These are phyloP conservation scores for Tryphoninae sp. DNA, from an alignment of 2,888 invertebrate genomes.

Conservation along the genomic window DNA sequence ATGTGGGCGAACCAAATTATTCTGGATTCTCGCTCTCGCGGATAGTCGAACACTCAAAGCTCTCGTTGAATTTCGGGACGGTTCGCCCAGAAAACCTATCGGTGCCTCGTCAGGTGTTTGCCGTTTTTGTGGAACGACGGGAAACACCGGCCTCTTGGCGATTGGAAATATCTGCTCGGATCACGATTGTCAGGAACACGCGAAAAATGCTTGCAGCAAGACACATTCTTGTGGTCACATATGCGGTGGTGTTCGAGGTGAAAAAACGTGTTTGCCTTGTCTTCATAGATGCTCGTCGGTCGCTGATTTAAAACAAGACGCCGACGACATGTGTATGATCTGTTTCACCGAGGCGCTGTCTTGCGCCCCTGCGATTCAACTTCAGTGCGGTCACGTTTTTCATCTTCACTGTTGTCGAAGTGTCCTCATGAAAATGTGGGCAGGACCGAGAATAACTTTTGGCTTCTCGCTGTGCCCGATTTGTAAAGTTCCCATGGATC, in stretches of 20 bases:
- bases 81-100: slow-evolving; percentile 83
- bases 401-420: slow-evolving; percentile 95
- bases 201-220: slow-evolving; percentile 91
- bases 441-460: slow-evolving; percentile 97
- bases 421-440: slow-evolving; percentile 94
- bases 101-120: slow-evolving; percentile 87
- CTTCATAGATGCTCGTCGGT: slow-evolving; percentile 89
- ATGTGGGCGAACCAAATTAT: slow-evolving; percentile 96
- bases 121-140: slow-evolving; percentile 94
- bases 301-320: slow-evolving; percentile 91
- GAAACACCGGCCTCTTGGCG: slow-evolving; percentile 90
- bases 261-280: slow-evolving; percentile 93
- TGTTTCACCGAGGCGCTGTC: slow-evolving; percentile 98
- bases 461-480: slow-evolving; percentile 98
- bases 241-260: slow-evolving; percentile 96
- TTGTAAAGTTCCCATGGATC: slow-evolving; percentile 96
- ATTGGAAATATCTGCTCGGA: slow-evolving; percentile 97
- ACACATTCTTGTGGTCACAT: slow-evolving; percentile 93
- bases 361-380: slow-evolving; percentile 95
- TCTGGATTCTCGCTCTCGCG: slow-evolving; percentile 96
- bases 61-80: slow-evolving; percentile 94
- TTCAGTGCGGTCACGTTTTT: slow-evolving; percentile 97
- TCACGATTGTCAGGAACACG: slow-evolving; percentile 93
- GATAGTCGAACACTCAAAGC: slow-evolving; percentile 96
- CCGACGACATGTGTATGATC: slow-evolving; percentile 99